These are phyloP conservation scores for Oncorhynchus tshawytscha DNA, from an alignment of 2,113 vertebrate species.

Conservation along the genomic window DNA sequence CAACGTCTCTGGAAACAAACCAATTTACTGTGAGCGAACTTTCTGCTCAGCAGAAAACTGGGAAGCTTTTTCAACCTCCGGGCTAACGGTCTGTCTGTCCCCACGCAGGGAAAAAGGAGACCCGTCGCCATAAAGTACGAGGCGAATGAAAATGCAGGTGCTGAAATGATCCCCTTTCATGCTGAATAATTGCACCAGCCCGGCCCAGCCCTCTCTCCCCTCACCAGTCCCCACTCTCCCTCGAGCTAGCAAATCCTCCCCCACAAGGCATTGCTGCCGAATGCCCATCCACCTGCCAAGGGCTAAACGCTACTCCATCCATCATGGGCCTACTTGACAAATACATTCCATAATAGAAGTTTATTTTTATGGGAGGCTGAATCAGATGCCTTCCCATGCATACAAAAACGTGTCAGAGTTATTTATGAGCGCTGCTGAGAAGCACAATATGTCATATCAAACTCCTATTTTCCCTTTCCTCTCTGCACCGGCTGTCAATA, in stretches of 20 bases:
- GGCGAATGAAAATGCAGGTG: slow-evolving; percentile 93
- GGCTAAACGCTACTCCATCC: slow-evolving; percentile 98
- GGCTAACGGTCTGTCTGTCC: slow-evolving; percentile 41
- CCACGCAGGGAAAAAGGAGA: slow-evolving; percentile 36
- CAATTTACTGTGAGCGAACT: neutral
- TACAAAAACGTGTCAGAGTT: slow-evolving; percentile 99
- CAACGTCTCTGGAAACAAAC: neutral
- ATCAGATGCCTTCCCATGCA: slow-evolving; percentile 99
- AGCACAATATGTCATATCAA: slow-evolving; percentile 99
- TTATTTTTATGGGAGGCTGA: slow-evolving; percentile 99
- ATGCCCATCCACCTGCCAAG: slow-evolving; percentile 97
- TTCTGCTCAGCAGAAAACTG: neutral
- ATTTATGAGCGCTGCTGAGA: slow-evolving; percentile 99
- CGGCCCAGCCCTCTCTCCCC: slow-evolving; percentile 59
- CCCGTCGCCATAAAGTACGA: slow-evolving; percentile 75
- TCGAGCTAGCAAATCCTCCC: slow-evolving; percentile 82
- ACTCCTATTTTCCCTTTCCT: slow-evolving; percentile 91
- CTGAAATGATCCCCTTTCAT: slow-evolving; percentile 89
- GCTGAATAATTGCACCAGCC: slow-evolving; percentile 95
- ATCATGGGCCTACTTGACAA: slow-evolving; percentile 99
- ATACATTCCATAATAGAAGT: slow-evolving; percentile 99
- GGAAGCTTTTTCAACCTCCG: slow-evolving; percentile 22
- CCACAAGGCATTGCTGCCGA: slow-evolving; percentile 90
- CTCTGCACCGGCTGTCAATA: slow-evolving; percentile 97
- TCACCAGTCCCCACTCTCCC: neutral